These are phyloP conservation scores for Channa striata DNA, from an alignment of 2,797 vertebrate species.

Conservation along the genomic window DNA sequence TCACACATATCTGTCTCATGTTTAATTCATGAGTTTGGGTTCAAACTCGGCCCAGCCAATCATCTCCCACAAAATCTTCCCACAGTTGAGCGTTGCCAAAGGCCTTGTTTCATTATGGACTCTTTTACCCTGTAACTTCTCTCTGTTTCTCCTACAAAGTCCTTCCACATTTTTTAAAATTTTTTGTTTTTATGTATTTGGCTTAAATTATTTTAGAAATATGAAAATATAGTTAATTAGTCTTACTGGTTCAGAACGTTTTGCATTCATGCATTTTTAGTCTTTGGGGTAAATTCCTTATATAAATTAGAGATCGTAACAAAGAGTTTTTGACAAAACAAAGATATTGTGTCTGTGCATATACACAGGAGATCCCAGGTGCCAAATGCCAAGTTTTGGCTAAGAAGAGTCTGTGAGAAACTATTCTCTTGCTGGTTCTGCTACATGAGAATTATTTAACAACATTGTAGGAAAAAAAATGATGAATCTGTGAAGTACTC, in stretches of 20 bases:
- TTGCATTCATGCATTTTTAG: neutral
- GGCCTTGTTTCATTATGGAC: neutral
- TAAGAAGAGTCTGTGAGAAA: too few species aligned
- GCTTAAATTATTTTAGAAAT: neutral
- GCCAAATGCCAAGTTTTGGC: too few species aligned
- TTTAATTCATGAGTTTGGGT: constrained; percentile 60
- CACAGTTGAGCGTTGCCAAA: neutral
- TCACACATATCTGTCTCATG: neutral
- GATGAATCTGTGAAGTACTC: too few species aligned
- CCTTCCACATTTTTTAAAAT: neutral
- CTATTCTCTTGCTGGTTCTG: too few species aligned
- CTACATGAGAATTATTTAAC: too few species aligned
- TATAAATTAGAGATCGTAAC: too few species aligned
- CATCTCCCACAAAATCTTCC: neutral
- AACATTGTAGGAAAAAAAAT: too few species aligned
- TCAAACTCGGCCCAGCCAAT: constrained; percentile 53
- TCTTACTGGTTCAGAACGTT: neutral
- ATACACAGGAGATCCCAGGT: neutral
- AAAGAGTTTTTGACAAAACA: too few species aligned
- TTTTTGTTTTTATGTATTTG: neutral
- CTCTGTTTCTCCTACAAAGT: neutral
- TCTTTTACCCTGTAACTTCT: neutral
- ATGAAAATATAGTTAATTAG: neutral
- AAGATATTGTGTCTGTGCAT: too few species aligned
- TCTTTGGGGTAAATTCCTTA: neutral